Conservation (phyloP, 2,113 vertebrate genomes). For the Panthera tigris region DNA sequence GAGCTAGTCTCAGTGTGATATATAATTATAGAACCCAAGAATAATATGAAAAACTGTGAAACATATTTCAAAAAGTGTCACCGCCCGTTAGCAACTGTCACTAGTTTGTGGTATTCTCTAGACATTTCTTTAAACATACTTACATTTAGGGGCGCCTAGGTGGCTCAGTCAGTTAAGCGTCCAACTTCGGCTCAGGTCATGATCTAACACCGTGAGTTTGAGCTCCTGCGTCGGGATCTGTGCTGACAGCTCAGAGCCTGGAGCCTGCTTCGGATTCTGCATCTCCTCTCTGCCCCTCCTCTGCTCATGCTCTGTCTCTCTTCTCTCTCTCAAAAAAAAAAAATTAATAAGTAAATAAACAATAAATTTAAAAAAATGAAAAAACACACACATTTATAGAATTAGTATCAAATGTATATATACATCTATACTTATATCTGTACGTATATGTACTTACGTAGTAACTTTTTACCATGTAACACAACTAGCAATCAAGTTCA, state of each 20-base stretch:
- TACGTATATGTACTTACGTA: not conserved
- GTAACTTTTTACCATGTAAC: not conserved
- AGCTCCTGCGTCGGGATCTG: no score
- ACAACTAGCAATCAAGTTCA: not conserved
- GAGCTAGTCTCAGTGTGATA: not conserved
- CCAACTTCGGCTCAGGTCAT: no score
- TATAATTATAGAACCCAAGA: not conserved
- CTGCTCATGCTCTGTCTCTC: no score
- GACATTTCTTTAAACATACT: not conserved
- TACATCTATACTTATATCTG: accelerated
- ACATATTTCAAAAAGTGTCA: not conserved
- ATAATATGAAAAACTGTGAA: not conserved
- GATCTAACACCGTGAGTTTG: no score
- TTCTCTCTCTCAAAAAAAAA: no score
- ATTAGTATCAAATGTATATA: not conserved
- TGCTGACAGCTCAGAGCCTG: no score
- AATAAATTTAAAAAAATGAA: no score
- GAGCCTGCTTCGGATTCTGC: no score
- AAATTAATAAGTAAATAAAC: no score
- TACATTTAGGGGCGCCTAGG: no score
- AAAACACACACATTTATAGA: not conserved
- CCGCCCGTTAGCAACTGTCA: not conserved
- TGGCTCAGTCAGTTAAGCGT: no score
- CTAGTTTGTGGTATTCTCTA: not conserved
- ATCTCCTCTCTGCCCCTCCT: no score